Evolutionary conservation across 2,888 invertebrate genomes (phyloP).

Genomic region (Scaptomyza reducta): DNA sequence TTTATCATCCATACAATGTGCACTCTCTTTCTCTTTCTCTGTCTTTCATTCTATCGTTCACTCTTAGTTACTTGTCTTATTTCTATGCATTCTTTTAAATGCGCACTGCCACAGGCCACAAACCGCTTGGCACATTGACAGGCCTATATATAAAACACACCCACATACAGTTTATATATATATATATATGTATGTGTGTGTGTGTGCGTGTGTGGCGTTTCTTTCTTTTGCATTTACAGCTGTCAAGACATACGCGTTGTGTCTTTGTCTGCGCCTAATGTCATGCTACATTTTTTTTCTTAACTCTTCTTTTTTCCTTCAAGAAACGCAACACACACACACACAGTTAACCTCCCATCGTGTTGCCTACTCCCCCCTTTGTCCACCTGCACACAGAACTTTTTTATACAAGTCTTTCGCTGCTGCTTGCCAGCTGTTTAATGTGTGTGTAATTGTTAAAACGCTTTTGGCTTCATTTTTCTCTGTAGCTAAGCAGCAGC

Average conservation of each 20-base stretch:
- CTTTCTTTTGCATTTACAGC: conserved; percentile 22
- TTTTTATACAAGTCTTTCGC: conserved; percentile 14
- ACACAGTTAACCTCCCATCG: conserved; percentile 26
- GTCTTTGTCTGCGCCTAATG: conserved; percentile 59
- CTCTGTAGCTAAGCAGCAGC: conserved; percentile 16
- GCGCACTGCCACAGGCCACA: conserved; percentile 40
- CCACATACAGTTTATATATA: not conserved
- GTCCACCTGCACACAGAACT: conserved; percentile 27
- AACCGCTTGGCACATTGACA: conserved; percentile 47
- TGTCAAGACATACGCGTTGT: conserved; percentile 44
- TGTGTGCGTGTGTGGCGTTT: conserved; percentile 13
- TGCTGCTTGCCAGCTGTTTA: conserved; percentile 51
- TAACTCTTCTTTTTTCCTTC: conserved; percentile 23
- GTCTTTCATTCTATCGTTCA: not conserved
- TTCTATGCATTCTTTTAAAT: conserved; percentile 45
- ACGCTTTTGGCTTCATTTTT: conserved; percentile 52
- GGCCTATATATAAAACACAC: conserved; percentile 30
- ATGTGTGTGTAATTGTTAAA: conserved; percentile 81
- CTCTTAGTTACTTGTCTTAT: conserved; percentile 13
- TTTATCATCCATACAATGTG: not conserved
- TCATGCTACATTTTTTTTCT: conserved; percentile 44
- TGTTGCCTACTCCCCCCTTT: conserved; percentile 1
- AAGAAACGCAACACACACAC: conserved; percentile 14
- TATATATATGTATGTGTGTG: not conserved
- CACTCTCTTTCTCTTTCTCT: not conserved